Evolutionary conservation across 2,888 invertebrate genomes (phyloP).

Genomic region (Cylindroiulus punctatus): DNA sequence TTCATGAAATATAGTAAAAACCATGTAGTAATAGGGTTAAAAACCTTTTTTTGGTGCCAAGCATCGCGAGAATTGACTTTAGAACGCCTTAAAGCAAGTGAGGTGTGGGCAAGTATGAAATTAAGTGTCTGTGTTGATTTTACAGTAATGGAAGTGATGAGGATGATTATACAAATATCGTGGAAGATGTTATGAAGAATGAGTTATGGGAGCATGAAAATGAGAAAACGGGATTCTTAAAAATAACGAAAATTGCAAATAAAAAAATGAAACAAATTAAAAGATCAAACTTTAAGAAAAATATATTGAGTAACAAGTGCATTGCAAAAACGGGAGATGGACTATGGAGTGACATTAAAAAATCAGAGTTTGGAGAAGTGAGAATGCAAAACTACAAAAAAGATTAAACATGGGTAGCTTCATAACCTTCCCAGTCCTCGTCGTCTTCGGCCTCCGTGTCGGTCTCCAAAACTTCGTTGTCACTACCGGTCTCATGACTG

Average conservation of each 20-base stretch:
- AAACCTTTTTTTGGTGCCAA: too few species aligned
- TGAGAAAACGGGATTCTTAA: neutral
- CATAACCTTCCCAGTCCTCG: slow-evolving; percentile 57
- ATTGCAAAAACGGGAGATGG: neutral
- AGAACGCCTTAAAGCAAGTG: too few species aligned
- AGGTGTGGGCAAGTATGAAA: neutral
- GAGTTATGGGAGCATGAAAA: neutral
- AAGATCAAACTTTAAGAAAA: neutral
- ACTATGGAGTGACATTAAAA: neutral
- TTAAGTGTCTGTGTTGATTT: neutral
- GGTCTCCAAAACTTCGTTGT: slow-evolving; percentile 55
- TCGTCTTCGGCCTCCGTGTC: slow-evolving; percentile 52
- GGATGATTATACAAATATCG: neutral
- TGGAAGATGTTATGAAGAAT: slow-evolving; percentile 3
- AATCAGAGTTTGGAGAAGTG: neutral
- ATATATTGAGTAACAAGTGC: neutral
- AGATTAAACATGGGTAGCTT: slow-evolving; percentile 57
- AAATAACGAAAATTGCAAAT: neutral
- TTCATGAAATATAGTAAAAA: too few species aligned
- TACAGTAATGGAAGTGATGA: neutral
- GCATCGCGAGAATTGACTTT: too few species aligned
- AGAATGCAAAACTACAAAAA: slow-evolving; percentile 24
- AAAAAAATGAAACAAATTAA: neutral
- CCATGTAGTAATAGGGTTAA: too few species aligned
- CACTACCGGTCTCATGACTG: slow-evolving; percentile 53